These are phyloP conservation scores for Glaucidium brasilianum DNA, from an alignment of 2,113 vertebrate species.

Conservation along the genomic window DNA sequence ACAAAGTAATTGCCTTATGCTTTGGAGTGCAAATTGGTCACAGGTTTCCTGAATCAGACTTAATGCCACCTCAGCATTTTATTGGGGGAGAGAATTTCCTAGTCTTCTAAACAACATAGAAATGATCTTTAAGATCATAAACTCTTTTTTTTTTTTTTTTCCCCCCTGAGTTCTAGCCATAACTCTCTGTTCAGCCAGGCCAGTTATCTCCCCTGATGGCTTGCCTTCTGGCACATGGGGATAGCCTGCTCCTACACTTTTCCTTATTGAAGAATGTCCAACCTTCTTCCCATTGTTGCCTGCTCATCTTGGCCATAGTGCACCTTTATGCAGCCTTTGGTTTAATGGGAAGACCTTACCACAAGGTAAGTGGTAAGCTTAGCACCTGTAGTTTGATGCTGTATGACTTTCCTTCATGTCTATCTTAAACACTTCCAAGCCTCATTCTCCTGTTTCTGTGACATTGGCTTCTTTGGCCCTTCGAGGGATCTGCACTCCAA, in stretches of 20 bases:
- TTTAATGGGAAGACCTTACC: neutral
- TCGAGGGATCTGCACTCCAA: rapidly evolving
- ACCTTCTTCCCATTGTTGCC: neutral
- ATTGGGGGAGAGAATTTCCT: neutral
- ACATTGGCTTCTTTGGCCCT: neutral
- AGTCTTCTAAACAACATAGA: neutral
- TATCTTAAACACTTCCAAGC: neutral
- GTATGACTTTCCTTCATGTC: neutral
- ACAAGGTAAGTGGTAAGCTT: too few species aligned
- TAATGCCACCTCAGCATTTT: neutral
- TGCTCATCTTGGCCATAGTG: rapidly evolving
- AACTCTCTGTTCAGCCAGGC: neutral
- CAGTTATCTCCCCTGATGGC: rapidly evolving
- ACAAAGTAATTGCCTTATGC: neutral
- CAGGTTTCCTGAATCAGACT: neutral
- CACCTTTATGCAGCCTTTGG: neutral
- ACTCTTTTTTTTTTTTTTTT: neutral
- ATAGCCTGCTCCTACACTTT: neutral
- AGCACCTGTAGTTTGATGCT: neutral
- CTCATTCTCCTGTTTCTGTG: neutral
- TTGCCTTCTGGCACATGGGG: neutral
- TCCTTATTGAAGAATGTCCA: neutral
- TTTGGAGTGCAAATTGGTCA: neutral
- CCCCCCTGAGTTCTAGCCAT: neutral
- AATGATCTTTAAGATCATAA: neutral